Percentiles rank a stretch among this genome's conserved stretches.
Conservation (phyloP, 2,888 invertebrate species). For the Omphaloscelis lunosa region DNA sequence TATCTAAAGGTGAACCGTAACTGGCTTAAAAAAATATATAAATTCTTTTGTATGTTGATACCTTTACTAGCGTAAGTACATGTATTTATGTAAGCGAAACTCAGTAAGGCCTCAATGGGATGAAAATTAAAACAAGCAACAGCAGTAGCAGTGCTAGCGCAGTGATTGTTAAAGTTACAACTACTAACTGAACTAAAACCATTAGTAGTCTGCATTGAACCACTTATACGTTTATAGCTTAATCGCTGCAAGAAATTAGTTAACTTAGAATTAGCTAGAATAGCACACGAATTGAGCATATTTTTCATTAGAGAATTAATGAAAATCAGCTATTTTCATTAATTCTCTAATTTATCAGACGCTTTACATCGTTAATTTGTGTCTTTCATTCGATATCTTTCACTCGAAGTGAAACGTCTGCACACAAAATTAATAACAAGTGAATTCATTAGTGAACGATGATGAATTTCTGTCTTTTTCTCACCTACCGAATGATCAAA, state of each 20-base stretch:
- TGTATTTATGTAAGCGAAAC: not conserved
- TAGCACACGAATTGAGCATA: not conserved
- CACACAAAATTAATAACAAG: too few relatives aligned
- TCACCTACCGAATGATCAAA: not conserved
- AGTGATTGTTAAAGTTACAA: slow-evolving; percentile 59
- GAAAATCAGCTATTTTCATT: too few relatives aligned
- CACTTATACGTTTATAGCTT: slow-evolving; percentile 55
- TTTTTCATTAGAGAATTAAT: not conserved
- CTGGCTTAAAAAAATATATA: not conserved
- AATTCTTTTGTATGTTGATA: not conserved
- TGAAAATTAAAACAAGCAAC: slow-evolving; percentile 49
- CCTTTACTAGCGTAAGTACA: not conserved
- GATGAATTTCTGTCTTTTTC: too few relatives aligned
- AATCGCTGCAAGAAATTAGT: slow-evolving; percentile 46
- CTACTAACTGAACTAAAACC: slow-evolving; percentile 54
- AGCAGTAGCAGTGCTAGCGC: not conserved
- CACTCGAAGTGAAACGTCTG: not conserved
- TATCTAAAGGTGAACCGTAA: not conserved
- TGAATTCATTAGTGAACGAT: not conserved
- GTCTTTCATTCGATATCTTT: not conserved
- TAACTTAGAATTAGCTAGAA: slow-evolving; percentile 34
- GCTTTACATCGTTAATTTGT: not conserved
- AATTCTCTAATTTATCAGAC: too few relatives aligned
- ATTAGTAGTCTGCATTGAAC: slow-evolving; percentile 53
- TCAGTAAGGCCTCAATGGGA: slow-evolving; percentile 22